Base-by-base conservation (phyloP, 1,140 invertebrate species). In the Neotoxoptera formosana region DNA sequence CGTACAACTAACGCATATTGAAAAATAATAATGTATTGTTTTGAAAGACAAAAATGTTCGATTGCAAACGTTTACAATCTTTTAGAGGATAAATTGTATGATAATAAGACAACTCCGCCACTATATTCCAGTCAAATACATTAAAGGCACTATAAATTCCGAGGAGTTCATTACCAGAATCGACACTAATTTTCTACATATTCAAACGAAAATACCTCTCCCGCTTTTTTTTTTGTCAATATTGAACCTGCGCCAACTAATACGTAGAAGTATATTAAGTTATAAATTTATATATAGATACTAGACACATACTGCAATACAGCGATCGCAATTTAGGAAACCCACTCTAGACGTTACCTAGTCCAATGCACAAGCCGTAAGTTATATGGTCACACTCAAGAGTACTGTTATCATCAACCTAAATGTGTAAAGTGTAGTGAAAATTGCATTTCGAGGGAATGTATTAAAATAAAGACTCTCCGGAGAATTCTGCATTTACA, bases 391-490 rank as follows among this genome's bases (percentile, higher is more conserved):
- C 11, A 67, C 30, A 30, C 30, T 9, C 30, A 95, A 94, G 84
- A 90, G 11, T 95, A 95, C 84, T 95, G 95, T 87, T 93, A 81
- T 34, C 94, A 94, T 90, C 76, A 76, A 89, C 93, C 60, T n/a
- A 93, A 93, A 67, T 95, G 95, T 93, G 95, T 95, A 6, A 95
- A 95, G 94, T 95, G 95, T 94, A 94, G 94, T 21, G 90, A 93
- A 60, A 93, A 53, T 67, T 23, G 88, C 93, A 48, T 81, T 23
- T 34, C 23, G 25, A 56, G 93, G 21, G 20, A 94, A 94, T 96
- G 95, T 94, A 94, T 56, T n/a, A 95, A 94, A 60, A 83, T 34
- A 94, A 93, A 94, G 83, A 95, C 89, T 94, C 91, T 25, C 94
- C 94, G 87, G 94, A 94, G 30, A 67, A 30, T 67, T n/a, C 2